Conservation (phyloP, 2,113 vertebrate genomes). For the Neotoma lepida region DNA sequence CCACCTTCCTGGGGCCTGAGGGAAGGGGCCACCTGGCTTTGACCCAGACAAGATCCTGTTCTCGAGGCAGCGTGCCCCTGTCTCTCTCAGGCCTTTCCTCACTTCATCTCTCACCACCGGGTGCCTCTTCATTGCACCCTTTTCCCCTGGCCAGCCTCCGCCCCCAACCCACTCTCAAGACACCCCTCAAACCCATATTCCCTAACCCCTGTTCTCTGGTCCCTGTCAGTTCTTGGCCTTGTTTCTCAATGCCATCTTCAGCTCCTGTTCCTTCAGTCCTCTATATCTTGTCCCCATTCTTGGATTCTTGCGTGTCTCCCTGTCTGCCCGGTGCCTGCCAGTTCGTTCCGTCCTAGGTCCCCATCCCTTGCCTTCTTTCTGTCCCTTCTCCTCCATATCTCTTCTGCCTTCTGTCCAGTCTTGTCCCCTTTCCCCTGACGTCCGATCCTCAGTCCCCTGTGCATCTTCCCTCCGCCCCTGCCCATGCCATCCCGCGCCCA, state of each 20-base stretch:
- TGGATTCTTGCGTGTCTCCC: neutral
- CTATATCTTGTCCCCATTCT: neutral
- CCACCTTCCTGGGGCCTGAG: neutral
- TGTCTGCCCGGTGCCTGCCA: neutral
- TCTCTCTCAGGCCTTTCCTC: neutral
- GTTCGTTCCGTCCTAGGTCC: constrained; percentile 20
- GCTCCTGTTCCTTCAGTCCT: neutral
- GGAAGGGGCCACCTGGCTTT: neutral
- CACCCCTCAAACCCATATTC: neutral
- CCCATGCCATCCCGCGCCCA: neutral
- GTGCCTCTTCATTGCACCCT: neutral
- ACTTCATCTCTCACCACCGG: neutral
- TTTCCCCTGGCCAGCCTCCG: neutral
- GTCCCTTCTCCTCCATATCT: neutral
- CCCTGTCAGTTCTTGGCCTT: neutral
- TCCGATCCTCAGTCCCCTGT: neutral
- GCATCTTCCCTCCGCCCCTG: neutral
- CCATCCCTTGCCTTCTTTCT: neutral
- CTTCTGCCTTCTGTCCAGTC: neutral
- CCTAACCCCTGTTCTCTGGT: neutral
- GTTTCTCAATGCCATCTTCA: neutral
- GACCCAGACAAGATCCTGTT: neutral
- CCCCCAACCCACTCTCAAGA: neutral
- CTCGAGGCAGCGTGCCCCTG: neutral
- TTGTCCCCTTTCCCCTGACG: neutral